These are phyloP conservation scores for Acropternis orthonyx DNA, from an alignment of 2,797 vertebrate genomes.

Conservation along the genomic window DNA sequence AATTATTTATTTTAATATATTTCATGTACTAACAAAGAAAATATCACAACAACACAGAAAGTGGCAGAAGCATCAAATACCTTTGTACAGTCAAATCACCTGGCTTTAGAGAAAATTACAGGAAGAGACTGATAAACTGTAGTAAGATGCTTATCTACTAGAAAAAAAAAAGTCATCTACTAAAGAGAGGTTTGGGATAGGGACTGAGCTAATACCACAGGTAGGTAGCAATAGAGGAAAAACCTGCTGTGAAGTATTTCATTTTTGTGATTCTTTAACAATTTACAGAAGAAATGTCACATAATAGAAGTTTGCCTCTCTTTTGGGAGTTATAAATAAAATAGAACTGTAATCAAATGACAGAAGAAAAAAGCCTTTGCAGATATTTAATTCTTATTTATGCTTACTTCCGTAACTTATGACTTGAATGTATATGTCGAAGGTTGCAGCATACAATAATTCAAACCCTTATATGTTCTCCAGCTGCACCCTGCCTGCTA, in stretches of 20 bases:
- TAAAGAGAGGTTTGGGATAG: not conserved
- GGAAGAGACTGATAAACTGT: not conserved
- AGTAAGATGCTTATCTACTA: not conserved
- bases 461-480: constrained; percentile 54
- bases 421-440: constrained; percentile 59
- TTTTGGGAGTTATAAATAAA: constrained; percentile 77
- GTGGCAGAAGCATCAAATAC: not conserved
- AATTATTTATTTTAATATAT: not conserved
- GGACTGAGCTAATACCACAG: not conserved
- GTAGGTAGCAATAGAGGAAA: constrained; percentile 68
- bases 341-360: constrained; percentile 71
- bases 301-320: constrained; percentile 68
- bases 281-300: constrained; percentile 75
- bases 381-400: constrained; percentile 79
- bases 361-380: constrained; percentile 72
- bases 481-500: constrained; percentile 48
- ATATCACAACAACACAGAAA: not conserved
- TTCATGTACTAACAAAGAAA: not conserved
- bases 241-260: constrained; percentile 76
- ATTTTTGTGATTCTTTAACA: constrained; percentile 75
- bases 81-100: not conserved
- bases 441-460: constrained; percentile 62
- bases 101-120: constrained; percentile 4
- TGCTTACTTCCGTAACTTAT: constrained; percentile 73
- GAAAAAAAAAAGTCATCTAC: not conserved